A percentile compares a stretch with the other conserved stretches of the same genome.
phyloP scores from a whole-genome alignment of 2,888 invertebrate genomes.

The Phaedon cochleariae region DNA sequence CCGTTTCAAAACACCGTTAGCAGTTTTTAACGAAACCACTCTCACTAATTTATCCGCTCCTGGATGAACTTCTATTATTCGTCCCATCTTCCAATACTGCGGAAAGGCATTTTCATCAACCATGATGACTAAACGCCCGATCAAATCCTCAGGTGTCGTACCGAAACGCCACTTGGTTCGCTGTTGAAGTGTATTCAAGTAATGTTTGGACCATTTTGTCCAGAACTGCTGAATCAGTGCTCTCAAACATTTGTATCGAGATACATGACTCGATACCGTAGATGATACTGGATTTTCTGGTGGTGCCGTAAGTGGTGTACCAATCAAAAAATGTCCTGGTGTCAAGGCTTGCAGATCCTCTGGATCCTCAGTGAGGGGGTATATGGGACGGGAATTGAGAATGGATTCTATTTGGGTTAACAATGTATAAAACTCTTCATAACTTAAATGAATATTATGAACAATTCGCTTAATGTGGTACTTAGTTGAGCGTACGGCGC shows the following conservation, averaged over 20 bases:
- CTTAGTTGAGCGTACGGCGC: neutral
- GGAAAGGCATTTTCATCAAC: no score
- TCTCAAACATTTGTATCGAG: no score
- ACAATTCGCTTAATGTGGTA: conserved; percentile 16
- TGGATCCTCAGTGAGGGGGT: conserved; percentile 7
- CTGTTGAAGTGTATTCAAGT: conserved; percentile 1
- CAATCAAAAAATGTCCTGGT: conserved; percentile 14
- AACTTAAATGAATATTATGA: neutral
- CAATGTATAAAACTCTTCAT: neutral
- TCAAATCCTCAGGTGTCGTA: neutral
- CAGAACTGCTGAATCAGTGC: no score
- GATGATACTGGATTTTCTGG: neutral
- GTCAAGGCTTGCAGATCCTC: conserved; percentile 13
- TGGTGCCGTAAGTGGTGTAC: neutral
- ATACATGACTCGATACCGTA: no score
- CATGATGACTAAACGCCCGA: neutral
- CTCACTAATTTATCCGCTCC: conserved; percentile 18
- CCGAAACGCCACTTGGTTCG: neutral
- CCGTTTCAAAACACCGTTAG: neutral
- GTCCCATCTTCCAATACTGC: conserved; percentile 14
- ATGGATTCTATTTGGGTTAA: conserved; percentile 6
- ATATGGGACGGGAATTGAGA: conserved; percentile 3
- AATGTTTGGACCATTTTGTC: no score
- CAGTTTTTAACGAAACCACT: conserved; percentile 6
- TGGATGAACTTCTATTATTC: conserved; percentile 12